phyloP scores from a whole-genome alignment of 2,888 invertebrate species.

The Acronicta psi region DNA sequence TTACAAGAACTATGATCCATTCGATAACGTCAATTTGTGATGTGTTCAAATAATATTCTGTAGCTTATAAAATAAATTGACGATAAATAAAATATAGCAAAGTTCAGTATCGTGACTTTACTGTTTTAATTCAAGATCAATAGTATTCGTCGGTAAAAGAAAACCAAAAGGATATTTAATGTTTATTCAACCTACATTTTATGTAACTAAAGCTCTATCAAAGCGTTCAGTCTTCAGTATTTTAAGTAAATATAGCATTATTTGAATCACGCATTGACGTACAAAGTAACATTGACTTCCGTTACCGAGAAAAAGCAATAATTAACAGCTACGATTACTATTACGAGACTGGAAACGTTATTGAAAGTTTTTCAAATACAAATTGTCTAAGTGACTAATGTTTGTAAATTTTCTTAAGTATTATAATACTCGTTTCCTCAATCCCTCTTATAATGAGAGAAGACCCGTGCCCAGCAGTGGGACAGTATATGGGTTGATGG shows the following conservation, averaged over 20 bases:
- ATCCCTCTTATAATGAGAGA: too few species aligned
- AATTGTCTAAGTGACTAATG: too few species aligned
- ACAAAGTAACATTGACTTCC: constrained; percentile 59
- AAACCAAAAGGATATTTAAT: constrained; percentile 40
- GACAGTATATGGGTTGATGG: too few species aligned
- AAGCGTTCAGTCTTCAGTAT: constrained; percentile 51
- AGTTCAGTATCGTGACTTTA: constrained; percentile 29
- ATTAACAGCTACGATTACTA: constrained; percentile 31
- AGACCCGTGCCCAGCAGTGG: too few species aligned
- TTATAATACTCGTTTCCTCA: too few species aligned
- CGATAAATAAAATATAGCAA: constrained; percentile 9
- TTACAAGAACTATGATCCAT: constrained; percentile 10
- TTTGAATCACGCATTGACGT: constrained; percentile 62
- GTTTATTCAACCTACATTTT: constrained; percentile 57
- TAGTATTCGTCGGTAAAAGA: constrained; percentile 32
- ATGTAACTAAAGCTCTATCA: constrained; percentile 54
- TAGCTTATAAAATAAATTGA: constrained; percentile 17
- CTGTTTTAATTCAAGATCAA: constrained; percentile 43
- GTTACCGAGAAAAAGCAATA: constrained; percentile 59
- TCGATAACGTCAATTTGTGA: constrained; percentile 24
- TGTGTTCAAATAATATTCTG: constrained; percentile 13
- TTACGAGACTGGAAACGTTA: neutral
- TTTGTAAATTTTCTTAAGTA: too few species aligned
- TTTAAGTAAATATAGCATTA: constrained; percentile 58
- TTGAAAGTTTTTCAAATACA: neutral